phyloP scores from a whole-genome alignment of 2,888 invertebrate genomes.

The Tanytarsus gracilentus region DNA sequence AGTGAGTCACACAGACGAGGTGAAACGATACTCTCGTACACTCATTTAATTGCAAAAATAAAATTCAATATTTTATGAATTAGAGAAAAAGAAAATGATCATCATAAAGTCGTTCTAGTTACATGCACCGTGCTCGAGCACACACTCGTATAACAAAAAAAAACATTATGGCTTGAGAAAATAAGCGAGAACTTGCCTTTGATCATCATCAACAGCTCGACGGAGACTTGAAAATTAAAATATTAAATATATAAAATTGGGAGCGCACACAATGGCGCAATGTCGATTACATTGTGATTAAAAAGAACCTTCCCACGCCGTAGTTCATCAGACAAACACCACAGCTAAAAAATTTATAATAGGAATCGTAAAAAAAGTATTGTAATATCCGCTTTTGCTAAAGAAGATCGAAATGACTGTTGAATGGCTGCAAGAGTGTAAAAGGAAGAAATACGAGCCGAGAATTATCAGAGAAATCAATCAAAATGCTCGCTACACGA shows the following conservation, averaged over 20 bases:
- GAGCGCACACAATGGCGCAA: no score
- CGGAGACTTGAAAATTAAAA: no score
- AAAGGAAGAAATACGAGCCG: conserved; percentile 7
- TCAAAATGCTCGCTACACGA: conserved; percentile 28
- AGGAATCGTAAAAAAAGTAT: no score
- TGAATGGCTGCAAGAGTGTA: not conserved
- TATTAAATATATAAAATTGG: no score
- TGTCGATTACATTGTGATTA: conserved; percentile 9
- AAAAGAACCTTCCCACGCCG: conserved; percentile 18
- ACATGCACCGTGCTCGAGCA: not conserved
- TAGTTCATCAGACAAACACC: conserved; percentile 22
- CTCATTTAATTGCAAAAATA: conserved; percentile 6
- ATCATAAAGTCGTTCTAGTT: not conserved
- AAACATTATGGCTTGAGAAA: no score
- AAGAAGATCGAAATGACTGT: not conserved
- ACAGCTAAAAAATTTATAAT: not conserved
- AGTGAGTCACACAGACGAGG: conserved; percentile 19
- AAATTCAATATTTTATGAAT: conserved; percentile 16
- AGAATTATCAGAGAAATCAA: conserved; percentile 28
- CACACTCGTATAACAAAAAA: no score
- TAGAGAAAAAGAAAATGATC: not conserved
- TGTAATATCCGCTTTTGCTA: conserved; percentile 24
- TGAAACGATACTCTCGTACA: conserved; percentile 15
- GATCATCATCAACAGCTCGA: no score
- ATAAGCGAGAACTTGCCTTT: no score